Evolutionary conservation across 2,888 invertebrate genomes (phyloP), one percentile per base, ranked within the genome.

Genomic region (Drosophila melanosoma): DNA sequence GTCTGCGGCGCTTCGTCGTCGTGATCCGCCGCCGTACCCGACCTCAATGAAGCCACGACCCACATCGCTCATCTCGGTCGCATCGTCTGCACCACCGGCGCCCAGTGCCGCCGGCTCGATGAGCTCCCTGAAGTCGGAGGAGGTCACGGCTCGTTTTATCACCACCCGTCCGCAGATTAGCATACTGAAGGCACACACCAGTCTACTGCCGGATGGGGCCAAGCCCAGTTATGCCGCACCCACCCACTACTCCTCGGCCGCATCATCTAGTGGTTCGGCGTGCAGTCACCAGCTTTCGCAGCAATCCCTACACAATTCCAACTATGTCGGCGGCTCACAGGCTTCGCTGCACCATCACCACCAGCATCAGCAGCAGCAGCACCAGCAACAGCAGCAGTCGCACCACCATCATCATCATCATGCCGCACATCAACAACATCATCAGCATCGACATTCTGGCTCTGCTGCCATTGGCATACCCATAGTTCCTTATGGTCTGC

Each of bases 131-230:
- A 94, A 95, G 81, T 94, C 94, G 1, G 96, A 96, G 92, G 96
- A 96, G 93, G 95, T 96, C 0, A 94, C 96, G 57, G 97, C 96
- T 0, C 94, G 97, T 75, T 96, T 97, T 78, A 96, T 97, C 40
- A 96, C 96, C 35, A 96, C 96, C 0, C 95, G 96, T 74, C 96
- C 97, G 0, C 96, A 96, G 92, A 96, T 96, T 64, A 96, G 95
- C 90, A 95, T 97, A 74, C 93, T 96, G 29, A 96, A 96, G 87
- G 96, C 97, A 12, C 96, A 96, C 91, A 95, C 96, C 0, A 96
- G 95, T 64, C 94, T 95, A 73, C 95, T 96, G 7, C 95, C 94
- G 77, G 94, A 95, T 8, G 95, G 94, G 63, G 95, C 95, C 56
- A 95, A 95, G 63, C 94, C 95, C 26, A 94, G 94, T 83, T 95